phyloP scores from a whole-genome alignment of 1,140 invertebrate genomes.

The Leptinotarsa defecta region DNA sequence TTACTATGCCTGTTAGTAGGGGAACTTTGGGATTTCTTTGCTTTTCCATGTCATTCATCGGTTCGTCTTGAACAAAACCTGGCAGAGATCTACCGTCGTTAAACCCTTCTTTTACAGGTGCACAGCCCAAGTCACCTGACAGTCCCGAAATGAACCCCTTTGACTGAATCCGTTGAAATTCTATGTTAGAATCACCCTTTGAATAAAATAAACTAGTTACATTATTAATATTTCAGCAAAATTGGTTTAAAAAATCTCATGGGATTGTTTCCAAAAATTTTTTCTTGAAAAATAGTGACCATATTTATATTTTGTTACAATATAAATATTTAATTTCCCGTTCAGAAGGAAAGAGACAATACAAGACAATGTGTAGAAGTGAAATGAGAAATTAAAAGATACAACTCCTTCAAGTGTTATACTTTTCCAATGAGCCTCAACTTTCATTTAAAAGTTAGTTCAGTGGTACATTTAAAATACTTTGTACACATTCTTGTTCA shows the following conservation, averaged over 20 bases:
- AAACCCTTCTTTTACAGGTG: slow-evolving; percentile 67
- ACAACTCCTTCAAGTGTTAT: no score
- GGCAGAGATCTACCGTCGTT: slow-evolving; percentile 67
- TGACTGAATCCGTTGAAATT: slow-evolving; percentile 54
- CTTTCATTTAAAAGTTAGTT: no score
- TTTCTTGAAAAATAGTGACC: neutral
- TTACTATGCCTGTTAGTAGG: slow-evolving; percentile 71
- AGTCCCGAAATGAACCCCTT: slow-evolving; percentile 61
- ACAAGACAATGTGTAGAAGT: no score
- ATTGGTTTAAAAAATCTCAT: no score
- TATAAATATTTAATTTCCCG: no score
- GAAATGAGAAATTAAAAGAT: no score
- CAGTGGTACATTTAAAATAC: no score
- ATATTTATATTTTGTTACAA: no score
- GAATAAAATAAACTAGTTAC: neutral
- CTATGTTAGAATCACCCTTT: slow-evolving; percentile 59
- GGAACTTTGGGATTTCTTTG: slow-evolving; percentile 64
- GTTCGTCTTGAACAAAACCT: slow-evolving; percentile 62
- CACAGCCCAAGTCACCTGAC: slow-evolving; percentile 53
- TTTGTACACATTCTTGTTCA: no score
- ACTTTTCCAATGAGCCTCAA: no score
- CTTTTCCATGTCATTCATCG: slow-evolving; percentile 63
- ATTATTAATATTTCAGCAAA: no score
- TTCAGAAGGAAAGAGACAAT: no score
- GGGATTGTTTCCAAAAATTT: neutral